Evolutionary conservation across 2,113 vertebrate species (phyloP).

Genomic region (Podiceps cristatus): DNA sequence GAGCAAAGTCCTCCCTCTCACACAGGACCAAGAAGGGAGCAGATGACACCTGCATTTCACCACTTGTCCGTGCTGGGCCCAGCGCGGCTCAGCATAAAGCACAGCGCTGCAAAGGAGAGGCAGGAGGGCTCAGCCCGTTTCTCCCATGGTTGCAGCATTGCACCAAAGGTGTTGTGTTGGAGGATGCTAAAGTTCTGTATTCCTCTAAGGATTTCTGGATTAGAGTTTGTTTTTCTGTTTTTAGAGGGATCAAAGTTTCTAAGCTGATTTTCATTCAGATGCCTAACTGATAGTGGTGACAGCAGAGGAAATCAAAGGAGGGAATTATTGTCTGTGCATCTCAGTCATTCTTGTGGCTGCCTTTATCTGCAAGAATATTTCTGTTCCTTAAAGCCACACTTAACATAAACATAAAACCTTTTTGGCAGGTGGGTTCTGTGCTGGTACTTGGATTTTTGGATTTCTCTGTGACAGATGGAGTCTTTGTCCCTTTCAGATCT

Average conservation of each 20-base stretch:
- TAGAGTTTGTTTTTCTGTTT: slow-evolving; percentile 43
- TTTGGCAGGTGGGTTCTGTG: slow-evolving; percentile 58
- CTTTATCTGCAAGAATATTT: slow-evolving; percentile 62
- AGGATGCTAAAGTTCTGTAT: background rate
- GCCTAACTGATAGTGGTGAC: slow-evolving; percentile 56
- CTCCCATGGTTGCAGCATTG: background rate
- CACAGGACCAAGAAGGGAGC: background rate
- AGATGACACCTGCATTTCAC: background rate
- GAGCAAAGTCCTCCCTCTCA: background rate
- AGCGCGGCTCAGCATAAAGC: background rate
- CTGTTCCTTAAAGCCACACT: slow-evolving; percentile 65
- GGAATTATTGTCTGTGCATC: slow-evolving; percentile 66
- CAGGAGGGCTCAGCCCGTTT: accelerated
- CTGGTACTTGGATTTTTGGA: slow-evolving; percentile 42
- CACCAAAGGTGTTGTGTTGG: background rate
- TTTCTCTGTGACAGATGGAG: slow-evolving; percentile 59
- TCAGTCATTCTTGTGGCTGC: slow-evolving; percentile 52
- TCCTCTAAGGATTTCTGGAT: slow-evolving; percentile 21
- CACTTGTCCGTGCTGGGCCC: accelerated
- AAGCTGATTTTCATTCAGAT: slow-evolving; percentile 67
- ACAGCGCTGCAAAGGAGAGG: accelerated
- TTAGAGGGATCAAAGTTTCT: slow-evolving; percentile 58
- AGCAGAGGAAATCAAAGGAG: slow-evolving; percentile 61
- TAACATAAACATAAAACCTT: slow-evolving; percentile 63
- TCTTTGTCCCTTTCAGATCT: slow-evolving; percentile 52